Conservation (phyloP, 2,113 vertebrate species). For the Xenopus borealis region DNA sequence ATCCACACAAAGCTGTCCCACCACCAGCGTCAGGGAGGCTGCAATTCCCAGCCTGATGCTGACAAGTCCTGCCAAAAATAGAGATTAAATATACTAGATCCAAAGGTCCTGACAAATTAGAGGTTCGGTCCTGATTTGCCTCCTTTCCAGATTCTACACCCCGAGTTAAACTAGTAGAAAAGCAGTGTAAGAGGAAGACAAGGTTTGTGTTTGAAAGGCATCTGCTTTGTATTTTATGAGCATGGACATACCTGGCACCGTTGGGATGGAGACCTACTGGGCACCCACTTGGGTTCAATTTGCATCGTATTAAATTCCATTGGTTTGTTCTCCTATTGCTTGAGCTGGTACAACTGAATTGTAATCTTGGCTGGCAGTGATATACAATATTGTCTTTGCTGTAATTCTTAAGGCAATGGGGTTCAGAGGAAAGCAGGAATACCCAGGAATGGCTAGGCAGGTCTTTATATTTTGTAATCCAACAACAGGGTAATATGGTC, state of each 20-base stretch:
- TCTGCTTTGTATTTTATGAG: conserved; percentile 18
- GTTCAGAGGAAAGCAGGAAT: conserved; percentile 4
- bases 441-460: background rate
- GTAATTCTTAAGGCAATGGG: conserved; percentile 37
- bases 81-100: background rate
- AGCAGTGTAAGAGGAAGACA: conserved; percentile 14
- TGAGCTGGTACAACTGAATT: background rate
- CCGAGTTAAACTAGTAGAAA: conserved; percentile 15
- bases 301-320: background rate
- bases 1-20: conserved; percentile 1
- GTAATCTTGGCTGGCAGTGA: conserved; percentile 11
- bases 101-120: background rate
- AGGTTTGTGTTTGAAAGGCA: conserved; percentile 24
- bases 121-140: background rate
- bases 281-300: background rate
- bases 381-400: conserved; percentile 16
- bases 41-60: background rate
- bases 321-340: conserved; percentile 20
- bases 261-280: background rate
- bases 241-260: conserved; percentile 7
- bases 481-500: background rate
- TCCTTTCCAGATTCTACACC: background rate
- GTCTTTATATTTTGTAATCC: conserved; percentile 40
- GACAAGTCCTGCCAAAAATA: background rate
- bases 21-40: background rate